Evolutionary conservation across 2,888 invertebrate species (phyloP), one percentile per base, ranked within the genome.

Genomic region (Stictocephala bisonia): DNA sequence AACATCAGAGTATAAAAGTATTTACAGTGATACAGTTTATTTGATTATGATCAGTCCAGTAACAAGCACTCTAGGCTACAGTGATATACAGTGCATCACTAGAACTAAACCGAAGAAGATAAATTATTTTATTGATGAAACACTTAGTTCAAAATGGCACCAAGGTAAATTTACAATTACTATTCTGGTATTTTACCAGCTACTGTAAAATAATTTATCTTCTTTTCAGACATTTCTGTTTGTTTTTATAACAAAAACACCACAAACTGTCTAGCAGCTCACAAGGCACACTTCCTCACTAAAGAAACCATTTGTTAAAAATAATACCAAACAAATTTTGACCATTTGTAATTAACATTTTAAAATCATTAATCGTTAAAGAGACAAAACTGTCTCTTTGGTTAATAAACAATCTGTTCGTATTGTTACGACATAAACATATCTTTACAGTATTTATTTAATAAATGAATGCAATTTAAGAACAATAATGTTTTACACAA

Each of bases 401-500:
- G n/a, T n/a, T n/a, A n/a, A n/a, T n/a, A n/a, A n/a, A n/a, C n/a
- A n/a, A n/a, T n/a, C n/a, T n/a, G n/a, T n/a, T n/a, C n/a, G n/a
- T n/a, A n/a, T n/a, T n/a, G n/a, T n/a, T n/a, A n/a, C n/a, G n/a
- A n/a, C n/a, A n/a, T n/a, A n/a, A n/a, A n/a, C n/a, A n/a, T n/a
- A n/a, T n/a, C n/a, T n/a, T n/a, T n/a, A n/a, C n/a, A n/a, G n/a
- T n/a, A n/a, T n/a, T n/a, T n/a, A n/a, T n/a, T 15, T 44, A 27
- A 64, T 44, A 64, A 64, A 64, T 64, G 64, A 64, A 64, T 64
- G 64, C 64, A 64, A 64, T 44, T 64, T 27, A 6, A 44, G 22
- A 40, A 60, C 64, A 44, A 40, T 4, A 64, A 26, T 27, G 26
- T 60, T 27, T 56, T 56, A 56, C 29, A 56, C 18, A 56, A 31